These are phyloP conservation scores for Phoebastria nigripes DNA, from an alignment of 2,797 vertebrate species.

Conservation along the genomic window DNA sequence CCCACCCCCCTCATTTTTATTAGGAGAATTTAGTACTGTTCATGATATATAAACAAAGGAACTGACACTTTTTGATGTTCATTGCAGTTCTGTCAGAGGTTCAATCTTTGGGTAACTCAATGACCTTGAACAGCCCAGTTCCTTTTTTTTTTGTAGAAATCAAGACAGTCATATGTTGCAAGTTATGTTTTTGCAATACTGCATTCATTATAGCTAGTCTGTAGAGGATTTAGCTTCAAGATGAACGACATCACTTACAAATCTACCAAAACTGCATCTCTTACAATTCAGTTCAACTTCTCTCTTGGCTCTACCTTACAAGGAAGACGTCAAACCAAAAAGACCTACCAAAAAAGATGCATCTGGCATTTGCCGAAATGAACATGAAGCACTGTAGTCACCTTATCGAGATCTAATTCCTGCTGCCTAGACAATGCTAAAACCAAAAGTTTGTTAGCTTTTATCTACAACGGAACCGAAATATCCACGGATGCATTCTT, in stretches of 20 bases:
- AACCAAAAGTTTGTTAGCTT: background rate
- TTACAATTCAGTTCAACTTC: background rate
- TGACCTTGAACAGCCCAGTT: background rate
- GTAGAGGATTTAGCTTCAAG: background rate
- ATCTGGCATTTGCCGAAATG: background rate
- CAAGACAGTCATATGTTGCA: background rate
- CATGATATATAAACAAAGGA: background rate
- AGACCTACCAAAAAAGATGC: background rate
- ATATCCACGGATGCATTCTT: background rate
- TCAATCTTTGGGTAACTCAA: background rate
- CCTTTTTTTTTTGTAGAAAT: background rate
- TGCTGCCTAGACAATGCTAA: background rate
- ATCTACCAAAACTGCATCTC: background rate
- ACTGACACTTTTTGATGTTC: background rate
- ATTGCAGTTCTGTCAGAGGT: background rate
- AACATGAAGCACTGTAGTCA: background rate
- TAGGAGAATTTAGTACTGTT: background rate
- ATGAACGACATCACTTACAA: background rate
- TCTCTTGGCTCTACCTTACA: background rate
- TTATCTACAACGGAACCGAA: background rate
- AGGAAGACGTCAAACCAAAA: background rate
- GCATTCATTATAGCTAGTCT: background rate
- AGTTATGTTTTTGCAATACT: background rate
- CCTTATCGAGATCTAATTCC: background rate
- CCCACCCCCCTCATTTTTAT: background rate